Evolutionary conservation across 2,888 invertebrate genomes (phyloP), one percentile per base, ranked within the genome.

Genomic region (Melanostoma scalare): DNA sequence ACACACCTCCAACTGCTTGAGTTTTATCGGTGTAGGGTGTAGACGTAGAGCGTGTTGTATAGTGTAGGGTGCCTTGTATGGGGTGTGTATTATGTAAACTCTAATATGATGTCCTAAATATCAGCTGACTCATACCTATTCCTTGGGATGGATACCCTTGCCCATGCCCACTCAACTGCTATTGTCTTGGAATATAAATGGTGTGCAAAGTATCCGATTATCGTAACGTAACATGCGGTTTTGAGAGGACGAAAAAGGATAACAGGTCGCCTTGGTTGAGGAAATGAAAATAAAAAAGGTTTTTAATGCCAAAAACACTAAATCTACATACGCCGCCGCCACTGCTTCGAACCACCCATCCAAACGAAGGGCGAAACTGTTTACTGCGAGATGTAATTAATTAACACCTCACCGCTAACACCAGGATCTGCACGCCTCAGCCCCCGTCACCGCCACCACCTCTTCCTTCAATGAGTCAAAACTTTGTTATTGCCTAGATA

Each of bases 171-270:
- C 69, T 75, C 58, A 75, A 63, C 53, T 68, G 67, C 68, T 81
- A 61, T 73, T 78, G 30, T 78, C 73, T 78, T 40, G 48, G 78
- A 58, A 82, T 82, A 74, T 74, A 82, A 78, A 82, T 82, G 82
- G 68, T 78, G 82, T 82, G 78, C 82, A 78, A 82, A 82, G 78
- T 78, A 73, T 63, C 82, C 78, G 63, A 82, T 82, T 82, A 82
- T 78, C 78, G 78, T 82, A 78, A 74, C 69, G 73, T 78, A 78
- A 82, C 82, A 82, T 82, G 82, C 78, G 82, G 82, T 78, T 40
- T 40, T 46, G 50, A 48, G 42, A 48, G n/a, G 61, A 46, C 33
- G 35, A 73, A 73, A 61, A 72, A 56, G 58, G 65, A 71, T 55
- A 69, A 71, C 56, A 65, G 63, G 33, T 44, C 20, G 20, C 65